Base-by-base conservation (phyloP, 23 tunicate species). In the Botrylloides violaceus region DNA sequence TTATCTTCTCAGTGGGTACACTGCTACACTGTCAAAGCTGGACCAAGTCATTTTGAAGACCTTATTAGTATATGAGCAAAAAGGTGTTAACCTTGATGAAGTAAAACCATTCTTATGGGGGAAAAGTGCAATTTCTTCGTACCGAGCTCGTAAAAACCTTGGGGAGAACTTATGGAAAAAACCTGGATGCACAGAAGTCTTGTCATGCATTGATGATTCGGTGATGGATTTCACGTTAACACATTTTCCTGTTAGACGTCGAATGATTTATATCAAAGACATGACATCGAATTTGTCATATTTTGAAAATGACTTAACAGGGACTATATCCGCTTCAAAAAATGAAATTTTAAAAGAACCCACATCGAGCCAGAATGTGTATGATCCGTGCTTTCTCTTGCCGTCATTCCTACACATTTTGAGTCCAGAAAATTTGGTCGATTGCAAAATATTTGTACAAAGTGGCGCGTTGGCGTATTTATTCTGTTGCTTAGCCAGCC, bases 101-200 rank as follows among this genome's bases (percentile, higher is more conserved):
- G 56, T 34, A 29, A 76, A 38, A 12, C 88, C 88, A 9, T 82
- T 76, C 68, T 43, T 82, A 21, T 82, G 78, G 78, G 88, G 88
- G 24, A 59, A 61, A 57, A 68, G 57, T 47, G 88, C 88, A 7
- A 3, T 76, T 25, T 64, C 70, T 27, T 48, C 81, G 59, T 82
- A 76, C 36, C 76, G 60, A 1, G 71, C 81, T 2, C 38, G 62
- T n/a, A 66, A 49, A 39, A 70, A 82, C 22, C 43, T 60, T 20
- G 79, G 71, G 33, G 88, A 82, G 58, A 82, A 75, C 32, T 76
- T 82, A 60, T 82, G 60, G 68, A 71, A 66, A 34, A 76, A 76
- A 29, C 81, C 81, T 3, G 37, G 76, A 4, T 80, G 81, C 0
- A 76, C 59, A 62, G 80, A 66, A n/a, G 38, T 82, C 1, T 59